Evolutionary conservation across 2,888 invertebrate species (phyloP), one percentile per base, ranked within the genome.

Genomic region (Drosophila neutralis): DNA sequence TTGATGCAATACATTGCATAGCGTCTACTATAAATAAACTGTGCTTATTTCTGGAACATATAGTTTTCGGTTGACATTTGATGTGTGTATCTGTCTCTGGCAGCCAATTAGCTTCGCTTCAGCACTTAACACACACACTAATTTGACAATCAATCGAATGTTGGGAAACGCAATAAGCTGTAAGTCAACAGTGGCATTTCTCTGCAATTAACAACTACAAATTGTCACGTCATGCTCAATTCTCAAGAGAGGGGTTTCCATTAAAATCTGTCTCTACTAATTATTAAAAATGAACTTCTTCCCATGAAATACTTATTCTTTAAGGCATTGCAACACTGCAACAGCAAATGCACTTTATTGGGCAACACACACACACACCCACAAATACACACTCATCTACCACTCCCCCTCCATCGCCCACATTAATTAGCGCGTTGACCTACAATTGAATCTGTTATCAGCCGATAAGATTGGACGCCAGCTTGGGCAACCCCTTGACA

Each of bases 401-500:
- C 7, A 36, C 40, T 13, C 15, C 35, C 11, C 15, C 48, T 8
- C 2, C 38, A 11, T 10, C 31, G 4, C 27, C 45, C 49, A 59
- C 40, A 62, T 65, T 73, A 80, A 80, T 79, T 80, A 77, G 52
- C 52, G 33, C 59, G 52, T 51, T 80, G 80, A 80, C 80, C 80
- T 64, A 80, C 66, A 77, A 80, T 77, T 74, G 10, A 62, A 52
- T 58, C 51, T 64, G 53, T 71, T 80, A 70, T 80, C 74, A 61
- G 21, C 2, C 66, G 80, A 80, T 80, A 80, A 80, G 80, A 80
- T 73, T 68, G 73, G 35, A 38, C 27, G 57, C 35, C 57, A 27
- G 6, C 56, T 75, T 54, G 70, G 53, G 66, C 48, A 58, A 73
- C 58, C 24, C 35, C 45, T 45, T 48, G 31, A 24, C 36, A 33